phyloP scores from a whole-genome alignment of 1,140 invertebrate species.

The Eupeodes corollae region DNA sequence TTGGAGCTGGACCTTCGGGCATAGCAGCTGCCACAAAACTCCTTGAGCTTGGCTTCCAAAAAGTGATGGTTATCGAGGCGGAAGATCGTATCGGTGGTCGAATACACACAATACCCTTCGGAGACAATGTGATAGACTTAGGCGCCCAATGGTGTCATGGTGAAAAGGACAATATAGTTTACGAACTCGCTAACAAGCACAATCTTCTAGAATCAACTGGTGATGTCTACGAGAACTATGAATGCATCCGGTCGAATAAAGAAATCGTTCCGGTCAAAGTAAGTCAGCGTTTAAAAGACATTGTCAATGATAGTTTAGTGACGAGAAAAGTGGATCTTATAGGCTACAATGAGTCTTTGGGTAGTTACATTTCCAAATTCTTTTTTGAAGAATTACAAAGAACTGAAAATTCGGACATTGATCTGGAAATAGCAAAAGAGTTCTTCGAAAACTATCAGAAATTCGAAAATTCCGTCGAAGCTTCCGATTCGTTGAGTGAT shows the following conservation, averaged over 20 bases:
- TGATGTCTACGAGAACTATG: constrained; percentile 25
- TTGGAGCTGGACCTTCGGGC: constrained; percentile 49
- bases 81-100: constrained; percentile 59
- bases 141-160: constrained; percentile 76
- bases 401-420: constrained; percentile 27
- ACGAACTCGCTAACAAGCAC: constrained; percentile 48
- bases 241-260: constrained; percentile 36
- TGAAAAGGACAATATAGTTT: constrained; percentile 59
- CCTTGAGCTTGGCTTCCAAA: constrained; percentile 42
- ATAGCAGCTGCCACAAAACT: constrained; percentile 48
- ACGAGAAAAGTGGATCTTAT: constrained; percentile 25
- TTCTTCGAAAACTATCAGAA: constrained; percentile 45
- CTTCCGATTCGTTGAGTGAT: constrained; percentile 47
- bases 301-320: constrained; percentile 28
- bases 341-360: constrained; percentile 34
- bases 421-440: constrained; percentile 32
- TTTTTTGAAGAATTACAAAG: constrained; percentile 26
- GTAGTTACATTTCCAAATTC: constrained; percentile 38
- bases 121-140: constrained; percentile 56
- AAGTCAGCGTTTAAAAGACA: constrained; percentile 24
- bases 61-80: constrained; percentile 53
- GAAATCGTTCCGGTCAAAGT: constrained; percentile 29
- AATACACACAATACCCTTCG: constrained; percentile 49
- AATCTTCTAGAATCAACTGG: constrained; percentile 40
- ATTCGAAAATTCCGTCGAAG: constrained; percentile 46